phyloP scores from a whole-genome alignment of 2,113 vertebrate species.

The Nesogale talazaci region DNA sequence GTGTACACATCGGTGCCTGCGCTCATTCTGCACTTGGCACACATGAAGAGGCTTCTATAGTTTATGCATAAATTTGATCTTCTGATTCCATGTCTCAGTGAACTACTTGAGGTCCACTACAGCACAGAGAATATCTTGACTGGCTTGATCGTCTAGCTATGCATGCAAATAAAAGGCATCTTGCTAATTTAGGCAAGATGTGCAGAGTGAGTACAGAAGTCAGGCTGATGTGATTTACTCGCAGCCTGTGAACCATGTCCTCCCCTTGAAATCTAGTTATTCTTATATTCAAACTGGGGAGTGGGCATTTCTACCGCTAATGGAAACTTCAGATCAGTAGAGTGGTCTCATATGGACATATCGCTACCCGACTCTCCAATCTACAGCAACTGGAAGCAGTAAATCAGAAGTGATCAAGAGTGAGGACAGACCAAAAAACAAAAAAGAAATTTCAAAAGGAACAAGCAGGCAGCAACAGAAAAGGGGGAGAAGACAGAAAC shows the following conservation, averaged over 20 bases:
- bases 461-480: not conserved
- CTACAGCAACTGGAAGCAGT: not conserved
- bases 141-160: not conserved
- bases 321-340: not conserved
- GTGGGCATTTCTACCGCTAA: not conserved
- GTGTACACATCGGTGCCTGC: not conserved
- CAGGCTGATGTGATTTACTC: not conserved
- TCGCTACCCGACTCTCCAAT: not conserved
- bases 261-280: conserved; percentile 12
- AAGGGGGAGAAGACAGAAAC: not conserved
- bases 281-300: not conserved
- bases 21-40: not conserved
- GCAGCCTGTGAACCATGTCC: not conserved
- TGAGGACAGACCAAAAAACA: not conserved
- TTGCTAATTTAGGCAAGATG: not conserved
- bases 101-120: no score
- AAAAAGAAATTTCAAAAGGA: no score
- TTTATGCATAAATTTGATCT: no score
- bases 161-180: not conserved
- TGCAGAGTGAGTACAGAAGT: not conserved
- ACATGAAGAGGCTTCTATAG: not conserved
- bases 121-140: not conserved
- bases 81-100: no score
- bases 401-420: not conserved
- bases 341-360: not conserved